Base-by-base conservation (phyloP, 2,888 invertebrate species). In the Mongoloraphidia duomilia region DNA sequence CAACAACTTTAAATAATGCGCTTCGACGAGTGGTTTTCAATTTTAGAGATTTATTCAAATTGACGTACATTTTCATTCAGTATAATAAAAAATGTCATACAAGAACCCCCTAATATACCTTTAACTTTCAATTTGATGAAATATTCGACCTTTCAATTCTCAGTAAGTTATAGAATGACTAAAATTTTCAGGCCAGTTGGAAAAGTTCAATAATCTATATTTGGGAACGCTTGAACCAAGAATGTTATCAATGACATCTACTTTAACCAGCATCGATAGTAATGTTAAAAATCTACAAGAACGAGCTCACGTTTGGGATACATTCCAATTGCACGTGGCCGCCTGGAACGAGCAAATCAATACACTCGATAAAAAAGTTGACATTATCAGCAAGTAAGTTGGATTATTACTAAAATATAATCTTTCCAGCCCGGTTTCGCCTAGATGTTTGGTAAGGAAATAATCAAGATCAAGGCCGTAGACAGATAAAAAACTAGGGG, bases 341-440 rank as follows among this genome's bases (percentile, higher is more conserved):
- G 68, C 73, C 0, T 74, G 74, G 74, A 73, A 72, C 51, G 72
- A 73, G 38, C 72, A 72, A 54, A 66, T 74, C 50, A 69, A 69
- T 51, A 63, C 69, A 2, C 58, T 72, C 9, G 73, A 73, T 57
- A 65, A 68, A 52, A 74, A 74, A 60, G 60, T 75, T 17, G 69
- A 69, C 50, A 62, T 73, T 35, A 64, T 76, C 11, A 69, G 65
- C 58, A 69, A 68, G 67, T 66, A 58, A 50, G 56, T 11, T 8
- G 17, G 6, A 38, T n/a, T 12, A 11, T 13, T 13, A 26, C 6
- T 6, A 26, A 12, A 13, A 34, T 42, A 45, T n/a, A n/a, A n/a
- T 45, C 11, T 48, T 26, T 41, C 8, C 8, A 41, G 17, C 13
- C 34, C 17, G 8, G 9, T 34, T 34, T 38, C 33, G n/a, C 35